A percentile compares a stretch with the other conserved stretches of the same genome.
Conservation (phyloP, 2,888 invertebrate species). For the Petrolisthes cinctipes region DNA sequence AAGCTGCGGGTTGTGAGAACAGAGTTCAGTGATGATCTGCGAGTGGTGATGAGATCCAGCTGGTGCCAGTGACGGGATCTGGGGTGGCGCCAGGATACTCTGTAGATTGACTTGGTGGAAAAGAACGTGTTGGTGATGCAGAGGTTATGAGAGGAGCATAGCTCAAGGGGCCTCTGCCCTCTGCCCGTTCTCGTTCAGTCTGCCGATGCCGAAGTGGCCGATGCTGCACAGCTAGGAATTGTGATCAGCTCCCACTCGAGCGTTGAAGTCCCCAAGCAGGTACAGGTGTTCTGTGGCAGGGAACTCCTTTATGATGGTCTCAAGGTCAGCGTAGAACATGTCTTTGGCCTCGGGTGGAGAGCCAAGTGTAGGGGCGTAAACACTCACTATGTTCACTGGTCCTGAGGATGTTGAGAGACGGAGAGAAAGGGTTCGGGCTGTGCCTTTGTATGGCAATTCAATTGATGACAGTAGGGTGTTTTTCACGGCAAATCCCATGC, state of each 20-base stretch:
- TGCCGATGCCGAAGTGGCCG: constrained; percentile 16
- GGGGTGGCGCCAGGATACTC: too few species aligned
- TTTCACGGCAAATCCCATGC: background rate
- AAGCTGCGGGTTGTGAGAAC: constrained; percentile 1
- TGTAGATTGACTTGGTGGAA: background rate
- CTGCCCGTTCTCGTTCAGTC: background rate
- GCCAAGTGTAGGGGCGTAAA: background rate
- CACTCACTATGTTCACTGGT: background rate
- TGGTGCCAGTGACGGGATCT: constrained; percentile 24
- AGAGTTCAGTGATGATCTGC: background rate
- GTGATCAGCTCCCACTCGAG: background rate
- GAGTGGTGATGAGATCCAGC: background rate
- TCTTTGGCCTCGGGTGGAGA: background rate
- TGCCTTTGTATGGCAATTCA: background rate
- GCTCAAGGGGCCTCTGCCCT: background rate
- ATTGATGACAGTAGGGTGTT: background rate
- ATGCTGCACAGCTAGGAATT: background rate
- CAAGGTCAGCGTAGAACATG: background rate
- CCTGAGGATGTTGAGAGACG: background rate
- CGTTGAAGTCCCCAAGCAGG: constrained; percentile 4
- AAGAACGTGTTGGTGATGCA: constrained; percentile 12
- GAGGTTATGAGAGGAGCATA: background rate
- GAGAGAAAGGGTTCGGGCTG: background rate
- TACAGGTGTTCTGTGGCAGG: background rate
- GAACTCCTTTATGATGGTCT: background rate